Evolutionary conservation across 2,113 vertebrate species (phyloP), one percentile per base, ranked within the genome.

Genomic region (Protomyctophum bolini): DNA sequence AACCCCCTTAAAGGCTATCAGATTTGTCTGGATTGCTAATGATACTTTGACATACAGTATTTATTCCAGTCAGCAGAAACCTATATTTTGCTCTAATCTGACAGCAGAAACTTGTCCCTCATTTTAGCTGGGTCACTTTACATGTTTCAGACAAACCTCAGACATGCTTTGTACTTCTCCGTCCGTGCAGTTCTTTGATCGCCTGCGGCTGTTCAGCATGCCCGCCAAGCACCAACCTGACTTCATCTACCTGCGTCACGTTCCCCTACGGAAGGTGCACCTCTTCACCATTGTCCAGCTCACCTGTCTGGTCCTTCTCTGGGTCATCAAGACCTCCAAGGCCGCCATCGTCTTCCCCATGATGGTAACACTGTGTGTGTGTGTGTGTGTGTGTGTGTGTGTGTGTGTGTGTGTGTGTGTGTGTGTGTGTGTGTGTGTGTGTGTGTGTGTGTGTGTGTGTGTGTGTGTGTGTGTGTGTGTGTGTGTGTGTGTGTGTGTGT

Each of bases 261-360:
- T 99, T 68, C 98, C 98, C 8, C 93, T 99, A 75, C 93, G 98
- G 86, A 99, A 99, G 86, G 97, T 98, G 6, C 98, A 99, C 81
- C 94, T 99, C 85, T 99, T 99, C 88, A 99, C 98, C 77, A 73
- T 98, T 79, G 79, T 99, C 89, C 98, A 99, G 87, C 94, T 99
- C 82, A 97, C 88, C 84, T 99, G 96, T 80, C 92, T 99, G 69
- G 90, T 93, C 41, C 92, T 99, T 61, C 93, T 99, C 59, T 99
- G 98, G 98, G 89, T 98, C 91, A 99, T 99, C 87, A 99, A 99
- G 86, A 97, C 95, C 64, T 98, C 98, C 55, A 94, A 90, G 88
- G 96, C 96, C 49, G 98, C 98, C 81, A 99, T 99, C 45, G 97
- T 99, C 66, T 99, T 99, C 87, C 98, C 98, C 68, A 99, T 99